phyloP scores from a whole-genome alignment of 2,888 invertebrate species.

The Nyleta sp. region DNA sequence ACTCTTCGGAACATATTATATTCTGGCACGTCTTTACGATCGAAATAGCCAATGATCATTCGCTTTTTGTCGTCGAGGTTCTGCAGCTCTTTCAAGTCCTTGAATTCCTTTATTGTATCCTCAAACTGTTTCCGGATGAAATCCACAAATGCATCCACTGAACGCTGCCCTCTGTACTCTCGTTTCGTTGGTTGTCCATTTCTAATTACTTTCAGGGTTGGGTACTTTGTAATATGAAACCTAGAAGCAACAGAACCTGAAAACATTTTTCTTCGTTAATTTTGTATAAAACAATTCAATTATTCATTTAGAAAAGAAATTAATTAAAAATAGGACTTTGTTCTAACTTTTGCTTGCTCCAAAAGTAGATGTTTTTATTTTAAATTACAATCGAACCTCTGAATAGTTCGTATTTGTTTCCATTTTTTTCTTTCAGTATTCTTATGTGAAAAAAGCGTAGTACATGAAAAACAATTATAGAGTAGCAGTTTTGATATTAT shows the following conservation, averaged over 20 bases:
- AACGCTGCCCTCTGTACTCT: constrained; percentile 95
- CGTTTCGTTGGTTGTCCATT: constrained; percentile 95
- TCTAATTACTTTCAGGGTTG: constrained; percentile 96
- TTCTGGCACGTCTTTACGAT: constrained; percentile 90
- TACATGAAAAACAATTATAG: too few species aligned
- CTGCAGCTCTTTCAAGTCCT: constrained; percentile 88
- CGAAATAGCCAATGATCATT: constrained; percentile 96
- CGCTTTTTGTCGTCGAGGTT: constrained; percentile 91
- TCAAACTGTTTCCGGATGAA: constrained; percentile 95
- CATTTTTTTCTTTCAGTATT: too few species aligned
- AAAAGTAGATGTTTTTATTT: too few species aligned
- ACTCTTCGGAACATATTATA: constrained; percentile 91
- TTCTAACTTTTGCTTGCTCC: too few species aligned
- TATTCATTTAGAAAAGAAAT: background rate
- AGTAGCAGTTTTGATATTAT: too few species aligned
- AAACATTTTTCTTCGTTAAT: constrained; percentile 10
- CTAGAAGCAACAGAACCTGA: constrained; percentile 90
- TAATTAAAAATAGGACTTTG: background rate
- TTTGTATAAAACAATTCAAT: background rate
- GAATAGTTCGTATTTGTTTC: too few species aligned
- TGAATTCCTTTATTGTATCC: constrained; percentile 92
- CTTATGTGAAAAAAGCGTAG: too few species aligned
- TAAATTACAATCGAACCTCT: too few species aligned
- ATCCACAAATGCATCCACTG: constrained; percentile 94
- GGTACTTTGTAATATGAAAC: constrained; percentile 99